Conservation (phyloP, 2,797 vertebrate species). For the Trachurus trachurus region DNA sequence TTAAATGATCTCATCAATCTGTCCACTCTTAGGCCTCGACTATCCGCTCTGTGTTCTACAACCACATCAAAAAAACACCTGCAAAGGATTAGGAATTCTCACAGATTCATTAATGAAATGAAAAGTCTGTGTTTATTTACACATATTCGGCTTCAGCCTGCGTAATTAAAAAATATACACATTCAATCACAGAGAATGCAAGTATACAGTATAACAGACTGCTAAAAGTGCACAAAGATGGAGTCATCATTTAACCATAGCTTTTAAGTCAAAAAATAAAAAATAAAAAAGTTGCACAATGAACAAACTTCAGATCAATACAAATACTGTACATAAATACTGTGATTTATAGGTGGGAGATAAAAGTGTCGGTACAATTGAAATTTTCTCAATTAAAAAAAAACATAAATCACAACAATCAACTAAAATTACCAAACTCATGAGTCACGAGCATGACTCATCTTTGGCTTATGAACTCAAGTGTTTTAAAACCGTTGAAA, state of each 20-base stretch:
- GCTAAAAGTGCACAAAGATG: neutral
- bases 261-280: neutral
- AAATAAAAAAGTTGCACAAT: neutral
- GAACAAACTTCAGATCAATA: neutral
- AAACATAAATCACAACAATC: neutral
- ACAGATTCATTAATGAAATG: slow-evolving; percentile 23
- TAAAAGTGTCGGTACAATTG: neutral
- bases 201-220: slow-evolving; percentile 4
- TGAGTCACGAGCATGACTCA: neutral
- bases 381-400: neutral
- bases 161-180: slow-evolving; percentile 23
- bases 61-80: slow-evolving; percentile 21
- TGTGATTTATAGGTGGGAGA: neutral
- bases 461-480: slow-evolving; percentile 18
- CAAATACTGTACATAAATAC: neutral
- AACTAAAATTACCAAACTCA: neutral
- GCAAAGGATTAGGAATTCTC: neutral
- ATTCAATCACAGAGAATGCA: slow-evolving; percentile 8
- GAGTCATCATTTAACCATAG: neutral
- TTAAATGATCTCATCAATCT: slow-evolving; percentile 60
- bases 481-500: neutral
- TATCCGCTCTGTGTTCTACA: slow-evolving; percentile 35
- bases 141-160: neutral
- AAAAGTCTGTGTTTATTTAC: slow-evolving; percentile 42
- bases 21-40: slow-evolving; percentile 10